phyloP scores from a whole-genome alignment of 2,113 vertebrate genomes.

The Burhinus bistriatus region DNA sequence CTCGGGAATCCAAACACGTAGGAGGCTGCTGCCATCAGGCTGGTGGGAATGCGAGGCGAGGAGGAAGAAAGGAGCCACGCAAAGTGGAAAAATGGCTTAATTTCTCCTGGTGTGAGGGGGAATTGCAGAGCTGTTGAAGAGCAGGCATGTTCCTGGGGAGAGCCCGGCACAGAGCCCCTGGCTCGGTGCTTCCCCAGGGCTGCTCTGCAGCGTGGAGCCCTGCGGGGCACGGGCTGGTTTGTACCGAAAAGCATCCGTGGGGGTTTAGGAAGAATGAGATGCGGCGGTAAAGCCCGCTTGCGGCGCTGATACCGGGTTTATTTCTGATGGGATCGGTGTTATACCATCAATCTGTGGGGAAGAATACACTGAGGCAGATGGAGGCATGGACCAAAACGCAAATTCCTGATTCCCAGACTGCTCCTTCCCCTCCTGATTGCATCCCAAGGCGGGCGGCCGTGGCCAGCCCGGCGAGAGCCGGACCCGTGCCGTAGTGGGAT shows the following conservation, averaged over 20 bases:
- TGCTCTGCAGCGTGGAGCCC: background rate
- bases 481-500: rapidly evolving
- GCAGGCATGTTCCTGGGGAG: background rate
- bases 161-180: background rate
- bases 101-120: background rate
- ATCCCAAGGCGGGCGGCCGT: background rate
- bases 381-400: background rate
- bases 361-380: background rate
- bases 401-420: background rate
- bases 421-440: background rate
- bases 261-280: background rate
- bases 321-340: background rate
- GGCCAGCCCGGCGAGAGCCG: background rate
- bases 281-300: background rate
- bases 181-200: background rate
- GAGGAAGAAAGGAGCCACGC: background rate
- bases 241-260: background rate
- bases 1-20: background rate
- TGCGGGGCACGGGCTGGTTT: rapidly evolving
- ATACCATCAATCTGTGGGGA: background rate
- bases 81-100: background rate
- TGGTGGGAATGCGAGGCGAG: background rate
- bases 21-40: background rate
- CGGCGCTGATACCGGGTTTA: rapidly evolving
- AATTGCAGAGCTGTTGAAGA: background rate